Percentiles rank a stretch among this genome's conserved stretches.
Conservation (phyloP, 1,140 invertebrate genomes). For the Saccostrea cuccullata region DNA sequence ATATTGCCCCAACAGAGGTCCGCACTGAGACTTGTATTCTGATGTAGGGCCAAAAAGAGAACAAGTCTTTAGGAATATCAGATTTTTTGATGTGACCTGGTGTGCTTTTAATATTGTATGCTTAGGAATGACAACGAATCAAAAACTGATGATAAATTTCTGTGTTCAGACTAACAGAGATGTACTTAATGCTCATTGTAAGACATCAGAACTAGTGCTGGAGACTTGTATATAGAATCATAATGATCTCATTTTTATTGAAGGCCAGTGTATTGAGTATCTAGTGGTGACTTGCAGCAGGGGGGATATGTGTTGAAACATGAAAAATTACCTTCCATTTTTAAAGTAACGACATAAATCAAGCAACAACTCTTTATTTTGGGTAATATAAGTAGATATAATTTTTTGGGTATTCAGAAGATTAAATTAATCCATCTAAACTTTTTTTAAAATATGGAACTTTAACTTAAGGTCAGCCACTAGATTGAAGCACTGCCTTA, state of each 20-base stretch:
- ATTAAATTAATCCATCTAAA: neutral
- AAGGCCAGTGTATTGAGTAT: conserved; percentile 3
- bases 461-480: neutral
- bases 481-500: neutral
- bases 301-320: conserved; percentile 6
- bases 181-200: conserved; percentile 13
- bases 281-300: conserved; percentile 9
- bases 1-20: conserved; percentile 5
- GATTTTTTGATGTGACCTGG: conserved; percentile 26
- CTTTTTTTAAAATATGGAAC: neutral
- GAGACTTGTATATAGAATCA: neutral
- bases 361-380: neutral
- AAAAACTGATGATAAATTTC: conserved; percentile 26
- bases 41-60: neutral
- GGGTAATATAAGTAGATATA: neutral
- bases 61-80: neutral
- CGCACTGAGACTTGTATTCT: neutral
- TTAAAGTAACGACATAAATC: neutral
- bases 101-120: conserved; percentile 23
- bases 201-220: neutral
- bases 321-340: neutral
- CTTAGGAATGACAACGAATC: conserved; percentile 30
- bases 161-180: conserved; percentile 18
- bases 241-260: conserved; percentile 26
- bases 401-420: neutral